Conservation (phyloP, 2,113 vertebrate genomes). For the Odocoileus hemionus region DNA sequence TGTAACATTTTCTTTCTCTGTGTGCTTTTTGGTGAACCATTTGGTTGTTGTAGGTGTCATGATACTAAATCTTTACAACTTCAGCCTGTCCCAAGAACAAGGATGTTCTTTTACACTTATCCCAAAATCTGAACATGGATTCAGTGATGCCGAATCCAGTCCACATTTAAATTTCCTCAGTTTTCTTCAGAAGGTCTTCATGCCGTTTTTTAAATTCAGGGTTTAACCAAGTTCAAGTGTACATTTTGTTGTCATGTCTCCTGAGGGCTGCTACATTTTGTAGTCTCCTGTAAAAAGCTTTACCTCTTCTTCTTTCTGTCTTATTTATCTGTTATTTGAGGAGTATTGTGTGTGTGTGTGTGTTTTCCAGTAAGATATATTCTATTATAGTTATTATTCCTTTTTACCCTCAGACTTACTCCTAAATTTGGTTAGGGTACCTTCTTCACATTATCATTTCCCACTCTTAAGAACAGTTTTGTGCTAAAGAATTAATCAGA, state of each 20-base stretch:
- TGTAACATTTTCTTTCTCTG: background rate
- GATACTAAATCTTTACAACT: background rate
- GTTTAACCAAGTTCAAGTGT: accelerated
- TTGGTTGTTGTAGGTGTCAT: background rate
- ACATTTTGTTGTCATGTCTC: background rate
- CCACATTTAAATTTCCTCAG: background rate
- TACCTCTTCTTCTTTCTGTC: background rate
- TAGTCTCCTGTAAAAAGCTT: background rate
- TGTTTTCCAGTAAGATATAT: background rate
- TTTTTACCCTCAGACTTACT: background rate
- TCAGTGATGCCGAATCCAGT: background rate
- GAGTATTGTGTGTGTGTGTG: background rate
- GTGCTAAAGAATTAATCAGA: background rate
- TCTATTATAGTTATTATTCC: background rate
- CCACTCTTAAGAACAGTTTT: background rate
- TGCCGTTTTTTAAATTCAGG: background rate
- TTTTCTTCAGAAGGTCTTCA: background rate
- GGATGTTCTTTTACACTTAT: background rate
- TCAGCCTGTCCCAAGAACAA: background rate
- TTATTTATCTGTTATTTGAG: background rate
- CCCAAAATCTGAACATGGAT: too few species aligned
- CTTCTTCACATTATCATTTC: background rate
- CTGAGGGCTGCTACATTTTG: background rate
- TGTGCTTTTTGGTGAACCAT: background rate
- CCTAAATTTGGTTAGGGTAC: background rate